phyloP scores from a whole-genome alignment of 2,888 invertebrate species.

The Calephelis perditalis region DNA sequence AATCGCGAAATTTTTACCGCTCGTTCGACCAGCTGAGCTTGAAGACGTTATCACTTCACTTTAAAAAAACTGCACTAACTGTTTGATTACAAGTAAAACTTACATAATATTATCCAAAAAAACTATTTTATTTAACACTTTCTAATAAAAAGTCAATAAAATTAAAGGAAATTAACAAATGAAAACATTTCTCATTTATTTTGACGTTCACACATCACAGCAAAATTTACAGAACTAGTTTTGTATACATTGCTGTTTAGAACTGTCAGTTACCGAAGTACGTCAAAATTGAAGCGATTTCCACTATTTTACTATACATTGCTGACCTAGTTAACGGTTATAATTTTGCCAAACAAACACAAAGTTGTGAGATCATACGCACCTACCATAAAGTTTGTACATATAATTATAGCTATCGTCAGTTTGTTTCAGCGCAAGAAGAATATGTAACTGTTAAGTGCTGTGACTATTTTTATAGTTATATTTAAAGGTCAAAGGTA shows the following conservation, averaged over 20 bases:
- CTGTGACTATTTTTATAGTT: too few species aligned
- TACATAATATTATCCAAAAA: not conserved
- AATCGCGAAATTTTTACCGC: conserved; percentile 72
- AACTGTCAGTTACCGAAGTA: not conserved
- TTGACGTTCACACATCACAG: conserved; percentile 23
- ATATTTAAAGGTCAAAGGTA: too few species aligned
- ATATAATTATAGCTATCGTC: too few species aligned
- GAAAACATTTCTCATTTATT: conserved; percentile 13
- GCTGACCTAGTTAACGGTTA: not conserved
- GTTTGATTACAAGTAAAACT: not conserved
- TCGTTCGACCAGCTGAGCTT: conserved; percentile 73
- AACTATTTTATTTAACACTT: not conserved
- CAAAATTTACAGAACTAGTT: conserved; percentile 29
- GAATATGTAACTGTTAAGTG: not conserved
- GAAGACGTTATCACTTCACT: conserved; percentile 64
- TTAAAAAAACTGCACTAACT: conserved; percentile 26
- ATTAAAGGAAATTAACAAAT: not conserved
- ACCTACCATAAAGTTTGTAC: too few species aligned
- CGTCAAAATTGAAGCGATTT: not conserved
- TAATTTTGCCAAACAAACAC: too few species aligned
- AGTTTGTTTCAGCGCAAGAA: not conserved
- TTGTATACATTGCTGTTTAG: conserved; percentile 26
- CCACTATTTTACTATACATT: conserved; percentile 14
- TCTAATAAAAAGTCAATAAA: not conserved
- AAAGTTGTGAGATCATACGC: too few species aligned